Base-by-base conservation (phyloP, 2,113 vertebrate species). In the Rafetus swinhoei region DNA sequence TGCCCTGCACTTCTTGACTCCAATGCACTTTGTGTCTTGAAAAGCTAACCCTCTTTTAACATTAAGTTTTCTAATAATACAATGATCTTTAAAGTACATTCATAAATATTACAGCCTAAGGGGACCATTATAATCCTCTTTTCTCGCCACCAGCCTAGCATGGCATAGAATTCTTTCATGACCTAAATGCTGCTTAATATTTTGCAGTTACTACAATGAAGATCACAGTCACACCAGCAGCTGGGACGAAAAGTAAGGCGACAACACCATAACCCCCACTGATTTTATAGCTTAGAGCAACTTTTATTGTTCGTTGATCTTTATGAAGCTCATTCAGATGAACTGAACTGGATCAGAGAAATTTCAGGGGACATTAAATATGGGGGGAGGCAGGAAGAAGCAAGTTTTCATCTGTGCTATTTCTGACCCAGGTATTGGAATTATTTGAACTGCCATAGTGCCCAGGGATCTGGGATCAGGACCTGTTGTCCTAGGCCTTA, bases 111-210 rank as follows among this genome's bases (percentile, higher is more conserved):
- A 57, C 79, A 83, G 87, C 90, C 87, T 79, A 81, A 89, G 84
- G 69, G 22, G 9, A 54, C 95, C 32, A 32, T 90, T 94, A 92
- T 77, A 65, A 89, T 87, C 85, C 87, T 93, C 54, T 25, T 32
- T 82, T 6, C 11, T 90, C n/a, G 56, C 91, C 80, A 82, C 55
- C 65, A 53, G 14, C 1, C 80, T 3, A 80, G 35, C 81, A 92
- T 86, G 65, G 80, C 18, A 86, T 0, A 0, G 74, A 90, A 56
- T 25, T 90, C 52, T 87, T 89, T 87, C 45, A 52, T 14, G 18
- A 21, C 19, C 5, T 79, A 56, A 93, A 83, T 53, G 4, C 8
- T 32, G 2, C 39, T 93, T 56, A 85, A 89, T 39, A 15, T 89
- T 80, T 93, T 9, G 2, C 89, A 77, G 77, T 22, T 85, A 14